Percentiles rank a stretch among this genome's conserved stretches.
phyloP scores from a whole-genome alignment of 2,888 invertebrate species.

The Philonicus albiceps region DNA sequence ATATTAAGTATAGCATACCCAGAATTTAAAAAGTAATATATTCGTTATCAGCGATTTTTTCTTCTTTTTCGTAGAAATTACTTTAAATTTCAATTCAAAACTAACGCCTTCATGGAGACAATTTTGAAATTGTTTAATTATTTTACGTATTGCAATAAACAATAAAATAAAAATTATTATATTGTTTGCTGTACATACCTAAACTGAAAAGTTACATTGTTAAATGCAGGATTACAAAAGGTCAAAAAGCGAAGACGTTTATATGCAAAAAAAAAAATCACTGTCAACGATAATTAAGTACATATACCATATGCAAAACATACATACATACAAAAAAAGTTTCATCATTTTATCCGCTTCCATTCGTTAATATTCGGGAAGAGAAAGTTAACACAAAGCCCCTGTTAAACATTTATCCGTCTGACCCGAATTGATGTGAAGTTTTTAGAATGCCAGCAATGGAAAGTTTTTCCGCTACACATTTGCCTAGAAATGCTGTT shows the following conservation, averaged over 20 bases:
- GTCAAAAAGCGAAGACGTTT: too few species aligned
- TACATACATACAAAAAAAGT: neutral
- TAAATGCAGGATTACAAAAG: too few species aligned
- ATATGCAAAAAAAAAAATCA: too few species aligned
- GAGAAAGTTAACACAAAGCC: neutral
- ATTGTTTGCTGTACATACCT: too few species aligned
- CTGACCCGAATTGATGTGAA: neutral
- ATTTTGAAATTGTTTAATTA: too few species aligned
- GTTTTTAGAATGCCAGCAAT: neutral
- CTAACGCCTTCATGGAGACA: too few species aligned
- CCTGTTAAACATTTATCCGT: neutral
- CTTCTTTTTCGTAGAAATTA: neutral
- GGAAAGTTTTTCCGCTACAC: neutral
- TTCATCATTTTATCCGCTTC: neutral
- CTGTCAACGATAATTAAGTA: too few species aligned
- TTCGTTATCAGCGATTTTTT: neutral
- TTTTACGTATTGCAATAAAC: too few species aligned
- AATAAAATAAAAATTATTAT: too few species aligned
- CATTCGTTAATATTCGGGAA: neutral
- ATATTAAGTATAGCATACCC: neutral
- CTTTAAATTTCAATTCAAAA: too few species aligned
- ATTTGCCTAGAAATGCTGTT: neutral
- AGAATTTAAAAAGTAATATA: neutral
- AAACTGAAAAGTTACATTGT: too few species aligned
- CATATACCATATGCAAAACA: too few species aligned